Evolutionary conservation across 1,140 invertebrate species (phyloP).

Genomic region (Ips nitidus): DNA sequence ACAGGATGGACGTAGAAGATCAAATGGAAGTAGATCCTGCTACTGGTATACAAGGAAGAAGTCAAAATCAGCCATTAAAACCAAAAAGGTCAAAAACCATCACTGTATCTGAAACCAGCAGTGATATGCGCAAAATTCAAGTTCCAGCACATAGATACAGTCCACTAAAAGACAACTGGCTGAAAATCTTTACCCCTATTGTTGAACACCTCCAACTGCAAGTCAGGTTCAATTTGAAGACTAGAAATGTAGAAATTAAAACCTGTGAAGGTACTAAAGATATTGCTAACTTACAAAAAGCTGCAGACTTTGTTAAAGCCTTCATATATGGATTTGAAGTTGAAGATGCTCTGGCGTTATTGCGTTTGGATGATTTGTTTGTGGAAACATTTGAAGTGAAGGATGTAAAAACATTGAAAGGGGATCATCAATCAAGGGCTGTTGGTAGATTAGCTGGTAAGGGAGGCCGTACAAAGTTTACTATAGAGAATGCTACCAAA

Average conservation of each 20-base stretch:
- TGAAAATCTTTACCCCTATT: constrained; percentile 94
- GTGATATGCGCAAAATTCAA: constrained; percentile 62
- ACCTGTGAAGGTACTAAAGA: constrained; percentile 78
- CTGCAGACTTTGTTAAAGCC: constrained; percentile 96
- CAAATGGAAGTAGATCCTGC: constrained; percentile 66
- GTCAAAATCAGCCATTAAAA: constrained; percentile 52
- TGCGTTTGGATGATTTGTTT: constrained; percentile 96
- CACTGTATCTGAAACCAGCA: constrained; percentile 60
- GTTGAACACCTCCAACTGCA: constrained; percentile 95
- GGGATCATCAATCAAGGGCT: constrained; percentile 93
- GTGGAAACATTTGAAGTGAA: constrained; percentile 96
- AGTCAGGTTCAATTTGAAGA: constrained; percentile 92
- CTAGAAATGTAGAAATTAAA: constrained; percentile 86
- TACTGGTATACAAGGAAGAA: constrained; percentile 64
- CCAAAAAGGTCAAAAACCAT: constrained; percentile 58
- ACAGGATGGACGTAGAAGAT: constrained; percentile 53
- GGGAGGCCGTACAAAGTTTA: constrained; percentile 95
- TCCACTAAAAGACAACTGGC: constrained; percentile 94
- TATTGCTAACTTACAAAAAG: constrained; percentile 92
- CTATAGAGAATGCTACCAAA: constrained; percentile 99
- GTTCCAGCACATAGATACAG: constrained; percentile 77
- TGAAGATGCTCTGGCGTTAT: constrained; percentile 92
- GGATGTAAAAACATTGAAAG: constrained; percentile 95
- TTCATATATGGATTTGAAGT: constrained; percentile 97
- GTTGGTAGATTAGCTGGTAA: constrained; percentile 97